phyloP scores from a whole-genome alignment of 2,113 vertebrate species.

The Gobius niger region DNA sequence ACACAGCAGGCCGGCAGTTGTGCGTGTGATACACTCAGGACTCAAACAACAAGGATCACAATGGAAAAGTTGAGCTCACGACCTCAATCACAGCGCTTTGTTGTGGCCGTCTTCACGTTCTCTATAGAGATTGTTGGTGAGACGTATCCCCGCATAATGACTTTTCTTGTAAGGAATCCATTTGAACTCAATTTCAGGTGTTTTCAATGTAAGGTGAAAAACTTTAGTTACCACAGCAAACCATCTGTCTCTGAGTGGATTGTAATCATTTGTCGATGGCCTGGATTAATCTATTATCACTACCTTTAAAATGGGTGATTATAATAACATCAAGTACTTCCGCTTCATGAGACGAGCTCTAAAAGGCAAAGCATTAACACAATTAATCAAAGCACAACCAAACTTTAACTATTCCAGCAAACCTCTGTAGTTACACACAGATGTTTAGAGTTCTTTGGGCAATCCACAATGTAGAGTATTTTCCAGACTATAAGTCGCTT shows the following conservation, averaged over 20 bases:
- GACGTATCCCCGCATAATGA: constrained; percentile 34
- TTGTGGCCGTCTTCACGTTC: constrained; percentile 60
- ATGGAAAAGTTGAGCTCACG: constrained; percentile 72
- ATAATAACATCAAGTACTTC: too few relatives aligned
- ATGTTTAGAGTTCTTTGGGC: too few relatives aligned
- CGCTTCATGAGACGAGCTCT: too few relatives aligned
- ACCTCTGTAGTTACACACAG: too few relatives aligned
- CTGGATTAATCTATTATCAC: too few relatives aligned
- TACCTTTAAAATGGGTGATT: too few relatives aligned
- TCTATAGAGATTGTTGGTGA: constrained; percentile 31
- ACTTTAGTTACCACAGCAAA: neutral
- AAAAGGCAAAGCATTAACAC: too few relatives aligned
- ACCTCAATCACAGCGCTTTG: constrained; percentile 60
- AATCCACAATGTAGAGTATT: too few relatives aligned
- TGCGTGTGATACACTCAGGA: constrained; percentile 64
- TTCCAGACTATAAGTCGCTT: too few relatives aligned
- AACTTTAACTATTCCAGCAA: too few relatives aligned
- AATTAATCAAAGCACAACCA: too few relatives aligned
- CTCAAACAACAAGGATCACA: constrained; percentile 56
- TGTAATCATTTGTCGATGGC: too few relatives aligned
- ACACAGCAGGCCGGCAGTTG: constrained; percentile 78
- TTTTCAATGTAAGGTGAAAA: constrained; percentile 22
- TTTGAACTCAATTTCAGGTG: constrained; percentile 31
- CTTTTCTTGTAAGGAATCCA: constrained; percentile 5
- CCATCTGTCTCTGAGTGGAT: neutral